Evolutionary conservation across 2,888 invertebrate genomes (phyloP), one percentile per base, ranked within the genome.

Genomic region (Phortica magna): DNA sequence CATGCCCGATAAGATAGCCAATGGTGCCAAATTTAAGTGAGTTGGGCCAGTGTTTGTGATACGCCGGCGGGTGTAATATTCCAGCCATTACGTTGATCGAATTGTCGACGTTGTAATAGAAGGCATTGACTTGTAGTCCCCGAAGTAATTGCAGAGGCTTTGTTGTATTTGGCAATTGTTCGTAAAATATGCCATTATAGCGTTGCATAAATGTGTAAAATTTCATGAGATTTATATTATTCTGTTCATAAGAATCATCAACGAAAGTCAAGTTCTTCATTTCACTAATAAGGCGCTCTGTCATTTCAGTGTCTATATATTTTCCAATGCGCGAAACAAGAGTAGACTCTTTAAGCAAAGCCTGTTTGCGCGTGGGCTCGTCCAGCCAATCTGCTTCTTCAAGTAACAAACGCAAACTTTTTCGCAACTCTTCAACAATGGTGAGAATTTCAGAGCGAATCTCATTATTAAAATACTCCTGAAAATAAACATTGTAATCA

Each of bases 81-180:
- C 90, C 91, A 0, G 90, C 90, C 89, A 90, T 86, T 0, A 91
- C 88, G 77, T 89, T 89, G 3, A 91, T 90, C 5, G 89, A 89
- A 75, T 91, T 91, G 42, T 91, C 91, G 2, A 89, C 2, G 2
- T 85, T 84, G 57, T 89, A 90, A 68, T 91, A 91, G 76, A 90
- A 90, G 0, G 91, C 83, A 76, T 91, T 91, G 1, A 89, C 89
- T 73, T 90, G 89, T 73, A 89, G 86, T 0, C 84, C 88, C 64
- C 83, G 39, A 5, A 90, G 19, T 12, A 91, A 76, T 0, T 87
- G 85, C 68, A 88, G 22, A 0, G 91, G 91, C 57, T 88, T 89
- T 1, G 85, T 79, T 0, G 77, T 79, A 12, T 82, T 76, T 0
- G 82, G 61, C 5, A 84, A 42, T 1, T 81, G 67, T 2, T 85